Evolutionary conservation across 2,113 vertebrate genomes (phyloP), one percentile per base, ranked within the genome.

Genomic region (Cololabis saira): DNA sequence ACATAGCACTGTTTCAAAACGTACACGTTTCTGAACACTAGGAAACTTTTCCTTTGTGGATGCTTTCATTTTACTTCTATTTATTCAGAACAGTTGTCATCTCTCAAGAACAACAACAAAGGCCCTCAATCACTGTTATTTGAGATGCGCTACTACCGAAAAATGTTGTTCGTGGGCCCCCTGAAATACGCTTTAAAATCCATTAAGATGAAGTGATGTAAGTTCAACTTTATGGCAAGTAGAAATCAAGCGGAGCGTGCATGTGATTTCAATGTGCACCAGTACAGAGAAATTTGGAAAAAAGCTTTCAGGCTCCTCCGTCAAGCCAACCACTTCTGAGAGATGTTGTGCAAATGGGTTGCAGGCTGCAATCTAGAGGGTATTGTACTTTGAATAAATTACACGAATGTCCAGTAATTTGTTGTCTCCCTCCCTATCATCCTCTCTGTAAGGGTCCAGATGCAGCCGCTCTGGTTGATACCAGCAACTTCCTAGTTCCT

Each of bases 371-470:
- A 89, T 91, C 87, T 88, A 71, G 49, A 89, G 65, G 67, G 68
- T 74, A 86, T 69, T 42, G 68, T 86, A 76, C 87, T 91, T 80
- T 76, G 92, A 90, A 91, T 93, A 93, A 89, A 91, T 93, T 91
- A 91, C 76, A 86, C 85, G 85, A 90, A 92, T 90, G 84, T 88
- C 75, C 83, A 85, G 88, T 89, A 92, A 91, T 92, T 93, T 89
- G 78, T 81, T 82, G 33, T 82, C 72, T 87, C 54, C 75, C 74
- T 86, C 52, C 60, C 48, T 54, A 53, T 70, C 59, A 61, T 69
- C 74, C 63, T 78, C 65, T 66, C 54, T 77, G 69, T 72, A 81
- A 83, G 89, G 67, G 74, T 66, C 82, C 87, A 92, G 84, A 92
- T 92, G 90, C 78, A 82, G 19, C 72, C 71, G 62, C 72, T 48